Evolutionary conservation across 1,140 invertebrate genomes (phyloP).

Genomic region (Drosophila nebulosa): DNA sequence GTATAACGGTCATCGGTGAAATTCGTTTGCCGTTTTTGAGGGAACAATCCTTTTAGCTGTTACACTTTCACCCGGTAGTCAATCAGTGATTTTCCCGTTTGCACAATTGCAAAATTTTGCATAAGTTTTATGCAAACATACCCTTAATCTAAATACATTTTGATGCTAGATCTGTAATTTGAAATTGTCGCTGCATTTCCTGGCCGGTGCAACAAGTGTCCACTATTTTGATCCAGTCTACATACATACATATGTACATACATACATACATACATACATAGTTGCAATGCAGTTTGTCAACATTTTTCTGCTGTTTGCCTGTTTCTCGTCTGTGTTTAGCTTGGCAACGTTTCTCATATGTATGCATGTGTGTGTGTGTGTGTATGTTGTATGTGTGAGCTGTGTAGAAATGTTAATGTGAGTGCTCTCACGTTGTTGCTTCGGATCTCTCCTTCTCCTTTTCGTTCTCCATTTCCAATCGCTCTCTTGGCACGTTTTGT

Average conservation of each 20-base stretch:
- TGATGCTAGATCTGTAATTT: neutral
- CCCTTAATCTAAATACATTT: neutral
- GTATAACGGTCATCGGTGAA: no score
- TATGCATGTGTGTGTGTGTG: neutral
- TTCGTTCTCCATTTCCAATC: neutral
- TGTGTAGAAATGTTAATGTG: neutral
- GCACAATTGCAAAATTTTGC: neutral
- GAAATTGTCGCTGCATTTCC: neutral
- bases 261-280: no score
- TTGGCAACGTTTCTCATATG: constrained; percentile 1
- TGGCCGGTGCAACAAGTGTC: constrained; percentile 6
- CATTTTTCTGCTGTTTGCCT: neutral
- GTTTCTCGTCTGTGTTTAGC: neutral
- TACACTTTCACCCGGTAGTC: neutral
- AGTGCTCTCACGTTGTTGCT: neutral
- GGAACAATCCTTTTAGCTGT: neutral
- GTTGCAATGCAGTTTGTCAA: constrained; percentile 10
- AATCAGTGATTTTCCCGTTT: neutral
- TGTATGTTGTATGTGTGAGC: neutral
- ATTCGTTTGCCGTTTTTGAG: no score
- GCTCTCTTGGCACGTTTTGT: neutral
- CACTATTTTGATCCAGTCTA: neutral
- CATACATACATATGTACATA: no score
- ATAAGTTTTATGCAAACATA: neutral
- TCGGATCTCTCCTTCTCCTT: neutral